Percentiles rank a stretch among this genome's conserved stretches.
phyloP scores from a whole-genome alignment of 2,888 invertebrate species.

The Amblyjoppa proteus region DNA sequence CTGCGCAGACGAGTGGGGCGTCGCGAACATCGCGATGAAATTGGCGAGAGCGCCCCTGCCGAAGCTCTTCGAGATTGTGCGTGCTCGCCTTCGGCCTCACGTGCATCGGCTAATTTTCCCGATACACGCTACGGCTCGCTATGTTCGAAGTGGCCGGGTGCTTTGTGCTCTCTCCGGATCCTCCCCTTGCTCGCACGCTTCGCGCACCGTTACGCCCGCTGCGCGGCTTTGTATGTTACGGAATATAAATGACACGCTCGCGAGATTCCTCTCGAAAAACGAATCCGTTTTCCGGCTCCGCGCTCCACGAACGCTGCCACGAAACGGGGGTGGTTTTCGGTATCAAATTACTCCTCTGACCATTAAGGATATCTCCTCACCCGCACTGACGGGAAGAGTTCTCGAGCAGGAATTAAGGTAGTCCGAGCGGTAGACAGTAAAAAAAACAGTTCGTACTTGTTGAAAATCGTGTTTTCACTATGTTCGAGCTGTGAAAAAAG shows the following conservation, averaged over 20 bases:
- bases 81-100: constrained; percentile 77
- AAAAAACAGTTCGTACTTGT: too few relatives aligned
- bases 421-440: too few relatives aligned
- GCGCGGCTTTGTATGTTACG: constrained; percentile 30
- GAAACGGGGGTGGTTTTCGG: constrained; percentile 38
- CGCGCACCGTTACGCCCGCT: constrained; percentile 27
- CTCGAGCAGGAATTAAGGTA: too few relatives aligned
- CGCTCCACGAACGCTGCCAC: background rate
- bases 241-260: constrained; percentile 50
- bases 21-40: constrained; percentile 37
- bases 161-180: constrained; percentile 33
- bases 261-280: constrained; percentile 50
- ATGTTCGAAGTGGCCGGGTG: constrained; percentile 20
- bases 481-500: too few relatives aligned
- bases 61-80: constrained; percentile 71
- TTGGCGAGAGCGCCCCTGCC: constrained; percentile 14
- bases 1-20: background rate
- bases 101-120: constrained; percentile 79
- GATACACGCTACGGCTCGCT: constrained; percentile 69
- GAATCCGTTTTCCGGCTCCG: constrained; percentile 30
- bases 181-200: constrained; percentile 33
- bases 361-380: background rate
- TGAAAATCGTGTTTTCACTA: too few relatives aligned
- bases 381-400: background rate
- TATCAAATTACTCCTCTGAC: constrained; percentile 31